These are phyloP conservation scores for Drosophila grimshawi DNA, from an alignment of 1,140 invertebrate species.

Conservation along the genomic window DNA sequence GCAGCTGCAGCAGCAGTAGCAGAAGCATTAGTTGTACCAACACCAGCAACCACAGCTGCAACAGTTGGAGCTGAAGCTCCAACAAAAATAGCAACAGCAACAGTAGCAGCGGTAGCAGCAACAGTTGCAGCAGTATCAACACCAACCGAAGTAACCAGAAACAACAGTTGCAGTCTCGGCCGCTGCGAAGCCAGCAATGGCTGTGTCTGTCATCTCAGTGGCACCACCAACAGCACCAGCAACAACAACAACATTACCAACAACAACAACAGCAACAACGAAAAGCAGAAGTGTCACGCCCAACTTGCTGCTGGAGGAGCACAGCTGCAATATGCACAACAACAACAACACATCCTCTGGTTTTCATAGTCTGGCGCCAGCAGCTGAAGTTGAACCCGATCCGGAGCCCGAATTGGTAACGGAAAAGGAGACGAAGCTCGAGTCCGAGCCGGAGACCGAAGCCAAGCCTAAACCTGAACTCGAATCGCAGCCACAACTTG, in stretches of 20 bases:
- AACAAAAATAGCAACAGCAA: background rate
- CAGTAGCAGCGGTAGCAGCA: background rate
- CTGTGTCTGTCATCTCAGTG: constrained; percentile 67
- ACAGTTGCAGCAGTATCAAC: background rate
- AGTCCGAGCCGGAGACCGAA: background rate
- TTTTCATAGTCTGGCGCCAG: constrained; percentile 67
- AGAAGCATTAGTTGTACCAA: constrained; percentile 3
- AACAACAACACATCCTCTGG: constrained; percentile 82
- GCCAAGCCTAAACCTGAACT: background rate
- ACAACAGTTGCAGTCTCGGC: background rate
- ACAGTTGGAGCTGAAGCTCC: background rate
- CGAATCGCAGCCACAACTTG: constrained; percentile 49
- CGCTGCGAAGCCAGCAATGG: constrained; percentile 32
- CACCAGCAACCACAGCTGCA: background rate
- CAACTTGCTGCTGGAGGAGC: constrained; percentile 56
- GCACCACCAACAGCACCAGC: constrained; percentile 36
- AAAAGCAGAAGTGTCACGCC: constrained; percentile 42
- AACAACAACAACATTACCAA: background rate
- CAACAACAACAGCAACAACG: constrained; percentile 7
- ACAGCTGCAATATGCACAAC: constrained; percentile 65
- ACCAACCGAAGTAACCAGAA: constrained; percentile 2
- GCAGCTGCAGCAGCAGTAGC: background rate
- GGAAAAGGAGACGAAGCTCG: background rate
- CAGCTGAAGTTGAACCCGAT: background rate
- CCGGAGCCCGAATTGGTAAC: background rate